phyloP scores from a whole-genome alignment of 2,113 vertebrate species.

The Xiphophorus couchianus region DNA sequence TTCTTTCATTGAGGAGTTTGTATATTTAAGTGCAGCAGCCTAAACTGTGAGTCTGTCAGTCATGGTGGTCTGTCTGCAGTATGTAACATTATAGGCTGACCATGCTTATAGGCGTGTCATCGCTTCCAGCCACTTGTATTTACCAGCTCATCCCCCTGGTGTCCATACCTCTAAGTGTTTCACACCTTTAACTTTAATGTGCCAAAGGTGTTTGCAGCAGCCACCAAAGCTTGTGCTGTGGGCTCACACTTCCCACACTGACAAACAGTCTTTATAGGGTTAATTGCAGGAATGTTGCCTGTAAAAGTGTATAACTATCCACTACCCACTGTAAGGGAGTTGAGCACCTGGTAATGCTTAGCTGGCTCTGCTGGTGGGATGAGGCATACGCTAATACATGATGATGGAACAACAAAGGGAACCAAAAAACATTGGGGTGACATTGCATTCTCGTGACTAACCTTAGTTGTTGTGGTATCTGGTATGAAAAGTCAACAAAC shows the following conservation, averaged over 20 bases:
- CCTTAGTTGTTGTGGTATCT: neutral
- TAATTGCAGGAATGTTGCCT: conserved; percentile 42
- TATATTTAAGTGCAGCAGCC: conserved; percentile 45
- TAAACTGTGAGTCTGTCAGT: conserved; percentile 42
- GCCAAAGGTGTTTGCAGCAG: conserved; percentile 13
- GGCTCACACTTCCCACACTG: conserved; percentile 25
- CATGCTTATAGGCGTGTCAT: conserved; percentile 25
- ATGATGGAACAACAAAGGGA: conserved; percentile 33
- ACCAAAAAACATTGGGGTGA: conserved; percentile 22
- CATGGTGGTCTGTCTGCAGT: conserved; percentile 50
- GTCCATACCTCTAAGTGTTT: conserved; percentile 21
- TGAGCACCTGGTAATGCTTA: conserved; percentile 57
- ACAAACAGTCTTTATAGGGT: conserved; percentile 5
- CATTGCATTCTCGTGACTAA: neutral
- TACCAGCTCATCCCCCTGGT: conserved; percentile 17
- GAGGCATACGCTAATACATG: conserved; percentile 30
- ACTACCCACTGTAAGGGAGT: conserved; percentile 22
- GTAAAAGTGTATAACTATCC: conserved; percentile 33
- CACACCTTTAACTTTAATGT: neutral
- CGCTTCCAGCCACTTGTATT: conserved; percentile 37
- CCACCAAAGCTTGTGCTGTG: neutral
- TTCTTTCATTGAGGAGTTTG: conserved; percentile 45
- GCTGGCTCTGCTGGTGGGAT: conserved; percentile 24
- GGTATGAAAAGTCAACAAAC: neutral
- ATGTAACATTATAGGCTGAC: conserved; percentile 46